These are phyloP conservation scores for Plebejus anna DNA, from an alignment of 2,888 invertebrate species.

Conservation along the genomic window DNA sequence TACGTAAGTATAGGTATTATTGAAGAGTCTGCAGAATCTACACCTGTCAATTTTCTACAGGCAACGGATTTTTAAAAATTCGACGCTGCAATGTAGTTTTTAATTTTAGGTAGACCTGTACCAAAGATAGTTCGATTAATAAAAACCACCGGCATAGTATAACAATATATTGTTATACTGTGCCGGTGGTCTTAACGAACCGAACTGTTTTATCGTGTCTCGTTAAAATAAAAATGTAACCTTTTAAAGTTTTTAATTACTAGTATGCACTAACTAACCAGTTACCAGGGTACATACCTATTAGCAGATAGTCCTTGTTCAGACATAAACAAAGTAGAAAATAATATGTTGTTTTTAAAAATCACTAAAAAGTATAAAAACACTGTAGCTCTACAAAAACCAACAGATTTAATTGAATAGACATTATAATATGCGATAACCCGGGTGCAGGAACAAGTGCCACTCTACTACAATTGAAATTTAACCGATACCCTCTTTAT, in stretches of 20 bases:
- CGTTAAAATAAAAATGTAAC: too few species aligned
- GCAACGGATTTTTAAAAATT: background rate
- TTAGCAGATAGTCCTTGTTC: too few species aligned
- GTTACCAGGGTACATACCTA: too few species aligned
- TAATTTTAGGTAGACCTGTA: background rate
- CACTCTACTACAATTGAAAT: conserved; percentile 69
- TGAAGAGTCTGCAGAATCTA: background rate
- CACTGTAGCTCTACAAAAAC: background rate
- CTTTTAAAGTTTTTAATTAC: too few species aligned
- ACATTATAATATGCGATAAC: conserved; percentile 39
- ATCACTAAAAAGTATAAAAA: background rate
- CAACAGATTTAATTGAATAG: conserved; percentile 20
- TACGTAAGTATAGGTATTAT: background rate
- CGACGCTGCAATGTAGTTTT: background rate
- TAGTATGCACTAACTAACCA: too few species aligned
- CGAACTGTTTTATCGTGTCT: too few species aligned
- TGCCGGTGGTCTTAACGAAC: too few species aligned
- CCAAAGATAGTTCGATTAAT: background rate
- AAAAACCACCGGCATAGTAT: too few species aligned
- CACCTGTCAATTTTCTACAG: background rate
- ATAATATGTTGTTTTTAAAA: background rate
- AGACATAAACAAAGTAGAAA: background rate
- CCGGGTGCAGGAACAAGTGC: conserved; percentile 54
- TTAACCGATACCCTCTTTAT: conserved; percentile 70
- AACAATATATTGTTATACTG: too few species aligned